phyloP scores from a whole-genome alignment of 92 coral and sea anemone genomes.

The Phenganax subtilis region DNA sequence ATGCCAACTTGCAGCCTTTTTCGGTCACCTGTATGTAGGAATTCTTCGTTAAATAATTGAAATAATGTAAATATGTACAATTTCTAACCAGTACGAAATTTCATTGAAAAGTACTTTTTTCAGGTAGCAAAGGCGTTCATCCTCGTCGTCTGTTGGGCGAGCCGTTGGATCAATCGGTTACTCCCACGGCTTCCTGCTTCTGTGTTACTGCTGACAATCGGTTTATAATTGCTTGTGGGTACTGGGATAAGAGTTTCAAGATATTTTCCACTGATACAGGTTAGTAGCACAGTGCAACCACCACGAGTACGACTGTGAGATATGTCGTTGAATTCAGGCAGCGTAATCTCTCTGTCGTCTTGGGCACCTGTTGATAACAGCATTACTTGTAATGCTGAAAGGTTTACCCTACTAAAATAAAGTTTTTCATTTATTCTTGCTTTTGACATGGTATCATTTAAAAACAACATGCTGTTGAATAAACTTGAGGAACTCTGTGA shows the following conservation, averaged over 20 bases:
- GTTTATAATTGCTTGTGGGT: constrained; percentile 90
- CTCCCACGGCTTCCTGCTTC: constrained; percentile 86
- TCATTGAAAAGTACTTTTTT: neutral
- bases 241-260: constrained; percentile 99
- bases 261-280: constrained; percentile 84
- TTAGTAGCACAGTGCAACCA: constrained; percentile 20
- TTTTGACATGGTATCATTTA: too few species aligned
- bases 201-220: constrained; percentile 86
- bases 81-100: too few species aligned
- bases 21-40: too few species aligned
- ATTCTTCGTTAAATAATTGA: neutral
- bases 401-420: too few species aligned
- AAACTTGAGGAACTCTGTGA: too few species aligned
- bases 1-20: neutral
- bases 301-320: neutral
- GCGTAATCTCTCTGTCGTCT: too few species aligned
- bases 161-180: constrained; percentile 93
- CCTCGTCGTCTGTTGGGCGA: constrained; percentile 95
- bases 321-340: too few species aligned
- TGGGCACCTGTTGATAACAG: too few species aligned
- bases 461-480: too few species aligned
- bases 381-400: too few species aligned
- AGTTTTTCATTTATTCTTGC: too few species aligned
- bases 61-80: neutral
- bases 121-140: constrained; percentile 68